Evolutionary conservation across 1,140 invertebrate genomes (phyloP).

Genomic region (Triops longicaudatus): DNA sequence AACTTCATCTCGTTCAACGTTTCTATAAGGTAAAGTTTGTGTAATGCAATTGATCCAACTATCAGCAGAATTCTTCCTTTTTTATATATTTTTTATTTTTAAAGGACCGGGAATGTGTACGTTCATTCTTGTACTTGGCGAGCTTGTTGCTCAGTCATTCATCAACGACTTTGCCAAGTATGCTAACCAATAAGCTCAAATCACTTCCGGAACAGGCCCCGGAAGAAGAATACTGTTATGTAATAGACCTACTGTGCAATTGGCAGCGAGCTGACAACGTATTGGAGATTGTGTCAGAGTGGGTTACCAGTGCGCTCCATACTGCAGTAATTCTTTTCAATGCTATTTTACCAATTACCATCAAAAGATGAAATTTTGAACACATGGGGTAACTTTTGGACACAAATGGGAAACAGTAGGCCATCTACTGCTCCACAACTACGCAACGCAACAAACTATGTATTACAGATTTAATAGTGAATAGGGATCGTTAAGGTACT

Average conservation of each 20-base stretch:
- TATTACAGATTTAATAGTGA: no score
- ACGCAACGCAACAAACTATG: no score
- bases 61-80: no score
- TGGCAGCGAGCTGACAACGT: slow-evolving; percentile 20
- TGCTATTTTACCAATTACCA: not conserved
- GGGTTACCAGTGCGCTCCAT: not conserved
- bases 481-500: no score
- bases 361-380: no score
- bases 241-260: slow-evolving; percentile 20
- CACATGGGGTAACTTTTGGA: no score
- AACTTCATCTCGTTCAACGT: not conserved
- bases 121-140: slow-evolving; percentile 8
- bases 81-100: no score
- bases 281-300: slow-evolving; percentile 15
- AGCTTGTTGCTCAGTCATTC: slow-evolving; percentile 9
- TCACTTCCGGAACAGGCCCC: slow-evolving; percentile 16
- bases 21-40: slow-evolving; percentile 16
- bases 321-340: not conserved
- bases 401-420: no score
- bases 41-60: not conserved
- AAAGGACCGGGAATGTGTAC: slow-evolving; percentile 18
- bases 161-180: not conserved
- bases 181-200: slow-evolving; percentile 5
- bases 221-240: not conserved
- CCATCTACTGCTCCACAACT: no score